phyloP scores from a whole-genome alignment of 2,888 invertebrate species.

The Sipunculus nudus region DNA sequence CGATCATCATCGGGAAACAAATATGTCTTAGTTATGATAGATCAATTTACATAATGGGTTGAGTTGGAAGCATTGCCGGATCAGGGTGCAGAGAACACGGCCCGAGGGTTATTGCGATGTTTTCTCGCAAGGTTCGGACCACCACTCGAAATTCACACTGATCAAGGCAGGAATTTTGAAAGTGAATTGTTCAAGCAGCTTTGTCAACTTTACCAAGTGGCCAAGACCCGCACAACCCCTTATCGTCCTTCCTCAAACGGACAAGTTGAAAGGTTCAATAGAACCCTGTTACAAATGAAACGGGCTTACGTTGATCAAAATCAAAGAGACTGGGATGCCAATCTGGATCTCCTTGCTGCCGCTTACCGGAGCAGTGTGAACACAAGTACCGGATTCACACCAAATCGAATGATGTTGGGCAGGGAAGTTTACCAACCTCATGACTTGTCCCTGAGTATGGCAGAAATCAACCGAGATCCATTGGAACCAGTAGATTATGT shows the following conservation, averaged over 20 bases:
- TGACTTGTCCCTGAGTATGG: no score
- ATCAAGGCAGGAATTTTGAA: background rate
- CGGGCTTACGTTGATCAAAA: no score
- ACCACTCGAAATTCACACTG: background rate
- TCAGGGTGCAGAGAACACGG: background rate
- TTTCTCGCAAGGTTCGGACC: background rate
- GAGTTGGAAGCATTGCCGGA: background rate
- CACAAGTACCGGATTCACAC: no score
- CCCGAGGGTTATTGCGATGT: background rate
- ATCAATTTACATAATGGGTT: constrained; percentile 2
- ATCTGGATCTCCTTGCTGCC: no score
- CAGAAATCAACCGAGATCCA: no score
- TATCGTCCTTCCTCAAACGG: background rate
- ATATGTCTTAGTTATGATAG: constrained; percentile 1
- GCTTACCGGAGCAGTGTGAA: no score
- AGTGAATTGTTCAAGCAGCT: background rate
- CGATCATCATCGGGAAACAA: background rate
- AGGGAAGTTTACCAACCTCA: no score
- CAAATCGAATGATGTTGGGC: no score
- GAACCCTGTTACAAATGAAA: no score
- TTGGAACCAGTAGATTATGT: no score
- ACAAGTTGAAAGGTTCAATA: no score
- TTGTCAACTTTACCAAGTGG: background rate
- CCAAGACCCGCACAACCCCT: background rate
- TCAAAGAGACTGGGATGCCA: no score